Conservation (phyloP, 1,140 invertebrate genomes). For the Heliconius himera region DNA sequence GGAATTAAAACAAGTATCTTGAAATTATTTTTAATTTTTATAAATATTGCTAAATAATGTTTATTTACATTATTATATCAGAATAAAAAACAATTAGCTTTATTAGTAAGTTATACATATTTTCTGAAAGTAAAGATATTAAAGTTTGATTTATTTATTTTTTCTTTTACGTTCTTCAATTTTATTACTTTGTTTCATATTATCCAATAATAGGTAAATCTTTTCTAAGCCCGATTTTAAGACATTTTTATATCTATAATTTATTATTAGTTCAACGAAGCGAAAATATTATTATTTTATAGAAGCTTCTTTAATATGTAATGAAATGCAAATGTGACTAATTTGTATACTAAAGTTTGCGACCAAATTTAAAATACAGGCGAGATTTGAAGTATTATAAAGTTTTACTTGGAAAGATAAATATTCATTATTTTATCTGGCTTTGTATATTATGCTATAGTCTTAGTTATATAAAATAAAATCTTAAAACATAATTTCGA, state of each 20-base stretch:
- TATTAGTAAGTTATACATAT: too few relatives aligned
- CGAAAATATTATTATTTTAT: background rate
- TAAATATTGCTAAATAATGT: too few relatives aligned
- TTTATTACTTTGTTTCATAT: background rate
- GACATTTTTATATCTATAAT: background rate
- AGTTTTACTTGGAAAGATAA: background rate
- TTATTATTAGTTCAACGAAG: conserved; percentile 5
- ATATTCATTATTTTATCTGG: background rate
- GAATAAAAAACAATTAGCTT: too few relatives aligned
- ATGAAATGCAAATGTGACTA: background rate
- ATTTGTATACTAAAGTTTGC: conserved; percentile 13
- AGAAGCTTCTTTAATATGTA: background rate
- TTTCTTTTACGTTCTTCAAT: background rate
- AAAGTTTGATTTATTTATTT: too few relatives aligned
- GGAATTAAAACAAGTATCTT: too few relatives aligned
- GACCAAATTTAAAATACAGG: background rate
- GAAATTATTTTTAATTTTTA: too few relatives aligned
- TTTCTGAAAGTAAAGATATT: too few relatives aligned
- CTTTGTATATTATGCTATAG: background rate
- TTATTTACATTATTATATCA: too few relatives aligned
- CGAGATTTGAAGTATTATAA: conserved; percentile 7
- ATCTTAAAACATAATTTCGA: background rate
- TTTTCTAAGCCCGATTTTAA: background rate
- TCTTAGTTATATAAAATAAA: background rate
- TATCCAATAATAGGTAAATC: too few relatives aligned